Evolutionary conservation across 1,140 invertebrate species (phyloP).

Genomic region (Caerostris extrusa): DNA sequence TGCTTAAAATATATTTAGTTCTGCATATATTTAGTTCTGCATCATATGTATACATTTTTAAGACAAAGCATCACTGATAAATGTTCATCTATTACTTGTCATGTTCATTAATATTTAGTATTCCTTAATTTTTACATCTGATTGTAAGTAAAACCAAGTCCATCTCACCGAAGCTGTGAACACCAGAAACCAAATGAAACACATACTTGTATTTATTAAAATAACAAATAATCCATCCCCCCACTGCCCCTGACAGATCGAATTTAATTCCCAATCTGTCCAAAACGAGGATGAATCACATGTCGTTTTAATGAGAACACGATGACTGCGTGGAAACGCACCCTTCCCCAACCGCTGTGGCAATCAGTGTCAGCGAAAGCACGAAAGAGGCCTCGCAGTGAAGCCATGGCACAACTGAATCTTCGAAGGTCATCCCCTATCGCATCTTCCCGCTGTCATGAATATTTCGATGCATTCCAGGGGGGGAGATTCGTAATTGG

Average conservation of each 20-base stretch:
- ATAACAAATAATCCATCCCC: neutral
- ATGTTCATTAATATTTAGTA: no score
- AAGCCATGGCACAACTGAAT: neutral
- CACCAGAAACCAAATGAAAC: no score
- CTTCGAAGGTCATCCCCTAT: neutral
- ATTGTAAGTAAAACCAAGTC: no score
- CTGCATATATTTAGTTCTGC: no score
- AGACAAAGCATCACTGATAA: no score
- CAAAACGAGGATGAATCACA: neutral
- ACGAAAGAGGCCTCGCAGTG: neutral
- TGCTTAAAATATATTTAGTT: no score
- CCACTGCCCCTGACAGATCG: neutral
- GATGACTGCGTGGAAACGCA: neutral
- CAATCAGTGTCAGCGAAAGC: neutral
- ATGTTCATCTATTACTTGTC: no score
- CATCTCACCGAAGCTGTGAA: no score
- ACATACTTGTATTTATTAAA: no score
- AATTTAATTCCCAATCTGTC: slow-evolving; percentile 5
- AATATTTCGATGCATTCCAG: neutral
- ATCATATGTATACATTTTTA: no score
- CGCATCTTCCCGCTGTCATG: neutral
- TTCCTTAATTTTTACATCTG: no score
- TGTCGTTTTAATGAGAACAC: neutral
- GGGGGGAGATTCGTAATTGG: slow-evolving; percentile 22
- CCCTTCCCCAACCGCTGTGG: neutral